Evolutionary conservation across 1,140 invertebrate genomes (phyloP).

Genomic region (Danaus plexippus): DNA sequence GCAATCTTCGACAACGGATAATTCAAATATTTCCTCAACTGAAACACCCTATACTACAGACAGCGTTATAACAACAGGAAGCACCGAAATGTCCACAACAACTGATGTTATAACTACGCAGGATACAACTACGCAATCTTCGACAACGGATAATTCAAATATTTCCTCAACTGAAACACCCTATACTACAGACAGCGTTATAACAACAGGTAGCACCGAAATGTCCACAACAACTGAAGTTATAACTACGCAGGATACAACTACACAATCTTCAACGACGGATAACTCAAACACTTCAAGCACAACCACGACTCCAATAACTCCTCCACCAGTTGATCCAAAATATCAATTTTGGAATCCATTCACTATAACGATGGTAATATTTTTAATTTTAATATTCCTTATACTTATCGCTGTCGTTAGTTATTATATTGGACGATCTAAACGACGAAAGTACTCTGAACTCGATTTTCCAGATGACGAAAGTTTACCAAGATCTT

Average conservation of each 20-base stretch:
- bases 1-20: not conserved
- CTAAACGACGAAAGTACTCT: constrained; percentile 17
- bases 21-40: not conserved
- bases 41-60: not conserved
- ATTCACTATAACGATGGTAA: constrained; percentile 22
- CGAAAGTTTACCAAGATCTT: constrained; percentile 23
- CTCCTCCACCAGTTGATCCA: constrained; percentile 2
- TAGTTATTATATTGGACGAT: constrained; percentile 29
- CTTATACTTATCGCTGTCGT: constrained; percentile 17
- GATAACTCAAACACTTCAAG: not conserved
- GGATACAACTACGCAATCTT: no score
- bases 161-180: no score
- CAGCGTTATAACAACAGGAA: not conserved
- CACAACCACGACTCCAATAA: not conserved
- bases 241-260: not conserved
- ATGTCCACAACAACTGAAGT: not conserved
- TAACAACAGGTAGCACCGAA: constrained; percentile 1
- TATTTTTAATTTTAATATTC: constrained; percentile 21
- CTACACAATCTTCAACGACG: not conserved
- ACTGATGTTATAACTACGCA: not conserved
- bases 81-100: constrained; percentile 2
- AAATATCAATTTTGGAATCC: constrained; percentile 23
- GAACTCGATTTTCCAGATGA: constrained; percentile 15
- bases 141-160: no score
- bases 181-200: not conserved